Base-by-base conservation (phyloP, 2,888 invertebrate genomes). In the Polyommatus icarus region DNA sequence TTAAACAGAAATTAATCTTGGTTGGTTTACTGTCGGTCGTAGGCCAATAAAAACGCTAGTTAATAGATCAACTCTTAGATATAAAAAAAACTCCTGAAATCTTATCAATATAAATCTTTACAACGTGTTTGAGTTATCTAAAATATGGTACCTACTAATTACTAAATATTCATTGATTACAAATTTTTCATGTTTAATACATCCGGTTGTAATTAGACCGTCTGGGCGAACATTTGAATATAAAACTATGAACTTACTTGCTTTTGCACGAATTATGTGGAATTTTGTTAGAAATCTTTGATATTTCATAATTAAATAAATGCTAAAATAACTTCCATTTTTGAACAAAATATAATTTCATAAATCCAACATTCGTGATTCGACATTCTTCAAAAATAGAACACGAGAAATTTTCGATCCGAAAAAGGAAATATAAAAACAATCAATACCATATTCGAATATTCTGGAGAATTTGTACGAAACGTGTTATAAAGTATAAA, bases 401-500 rank as follows among this genome's bases (percentile, higher is more conserved):
- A 75, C 50, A 54, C 75, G 50, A 75, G 75, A 75, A 75, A 50
- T 29, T 75, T 50, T 29, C 24, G 50, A 50, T 50, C 46, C 50
- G 50, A 73, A 73, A 73, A 73, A 73, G 36, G 50, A 75, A 54
- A 75, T 75, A 75, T 75, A 75, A 54, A 32, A 75, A 75, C 75
- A 75, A 75, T 54, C 75, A 50, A 75, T 54, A 50, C 75, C 20
- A 75, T 75, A 75, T 73, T 73, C 73, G 73, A 73, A 73, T 73
- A 73, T 75, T 75, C 75, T 67, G 15, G 54, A 75, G 75, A 75
- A 50, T 75, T 75, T 75, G 75, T 75, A 75, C 20, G 73, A 73
- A 75, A 50, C 75, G 75, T 73, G 46, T 54, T 75, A 75, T 75
- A 75, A 75, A 75, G 18, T 75, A 50, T 54, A 71, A 80, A 79